Conservation (phyloP, 2,797 vertebrate genomes). For the Cirrhinus molitorella region DNA sequence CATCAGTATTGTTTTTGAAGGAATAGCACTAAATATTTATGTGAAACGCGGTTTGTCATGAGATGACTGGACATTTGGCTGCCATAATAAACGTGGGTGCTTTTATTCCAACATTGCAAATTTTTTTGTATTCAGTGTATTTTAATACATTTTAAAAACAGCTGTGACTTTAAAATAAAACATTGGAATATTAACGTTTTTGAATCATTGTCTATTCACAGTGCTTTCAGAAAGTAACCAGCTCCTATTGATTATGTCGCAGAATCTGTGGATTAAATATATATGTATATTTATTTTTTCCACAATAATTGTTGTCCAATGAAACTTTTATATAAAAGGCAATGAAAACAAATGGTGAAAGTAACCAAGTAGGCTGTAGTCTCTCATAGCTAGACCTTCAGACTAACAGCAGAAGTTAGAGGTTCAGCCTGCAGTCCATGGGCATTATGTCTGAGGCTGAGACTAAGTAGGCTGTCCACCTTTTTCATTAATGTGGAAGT, state of each 20-base stretch:
- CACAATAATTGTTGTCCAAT: no score
- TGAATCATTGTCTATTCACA: background rate
- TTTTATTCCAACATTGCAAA: background rate
- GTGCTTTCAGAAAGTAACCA: background rate
- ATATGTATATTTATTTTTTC: no score
- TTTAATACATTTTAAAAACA: slow-evolving; percentile 4
- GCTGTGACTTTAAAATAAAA: slow-evolving; percentile 13
- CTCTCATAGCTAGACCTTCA: no score
- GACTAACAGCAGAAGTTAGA: no score
- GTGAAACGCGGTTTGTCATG: background rate
- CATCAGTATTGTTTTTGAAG: slow-evolving; percentile 21
- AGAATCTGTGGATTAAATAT: background rate
- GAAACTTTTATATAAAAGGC: no score
- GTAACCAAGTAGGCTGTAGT: no score
- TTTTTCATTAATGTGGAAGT: no score
- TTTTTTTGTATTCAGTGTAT: slow-evolving; percentile 27
- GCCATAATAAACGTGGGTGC: slow-evolving; percentile 8
- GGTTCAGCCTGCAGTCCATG: no score
- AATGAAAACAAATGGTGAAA: no score
- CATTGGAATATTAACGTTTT: background rate
- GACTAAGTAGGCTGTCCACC: no score
- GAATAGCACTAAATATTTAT: background rate
- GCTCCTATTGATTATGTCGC: background rate
- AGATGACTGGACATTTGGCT: background rate
- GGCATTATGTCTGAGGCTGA: no score